Percentiles rank a stretch among this genome's conserved stretches.
Conservation (phyloP, 2,797 vertebrate genomes). For the Notolepis coatsorum region DNA sequence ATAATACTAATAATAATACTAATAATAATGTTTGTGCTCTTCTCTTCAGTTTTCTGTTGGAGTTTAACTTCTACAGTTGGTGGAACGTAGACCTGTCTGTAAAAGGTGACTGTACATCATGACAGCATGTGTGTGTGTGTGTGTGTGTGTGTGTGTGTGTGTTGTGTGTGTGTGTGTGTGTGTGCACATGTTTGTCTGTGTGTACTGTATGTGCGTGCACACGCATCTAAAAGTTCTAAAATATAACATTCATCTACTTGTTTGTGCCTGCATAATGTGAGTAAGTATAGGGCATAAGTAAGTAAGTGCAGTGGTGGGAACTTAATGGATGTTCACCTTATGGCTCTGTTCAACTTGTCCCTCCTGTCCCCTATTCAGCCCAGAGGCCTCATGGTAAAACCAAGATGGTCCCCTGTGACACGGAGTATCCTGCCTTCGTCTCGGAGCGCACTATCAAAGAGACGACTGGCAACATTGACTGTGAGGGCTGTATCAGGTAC, state of each 20-base stretch:
- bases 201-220: no score
- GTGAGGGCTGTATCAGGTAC: constrained; percentile 94
- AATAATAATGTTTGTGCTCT: constrained; percentile 27
- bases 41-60: constrained; percentile 90
- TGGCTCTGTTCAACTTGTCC: background rate
- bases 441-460: constrained; percentile 99
- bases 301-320: background rate
- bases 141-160: background rate
- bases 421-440: constrained; percentile 97
- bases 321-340: background rate
- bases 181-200: constrained; percentile 12
- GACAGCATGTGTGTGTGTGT: background rate
- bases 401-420: constrained; percentile 95
- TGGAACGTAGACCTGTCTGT: constrained; percentile 92
- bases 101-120: constrained; percentile 82
- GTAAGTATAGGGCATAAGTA: background rate
- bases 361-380: constrained; percentile 72
- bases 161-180: constrained; percentile 2
- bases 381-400: constrained; percentile 89
- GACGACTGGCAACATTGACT: constrained; percentile 94
- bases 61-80: constrained; percentile 98
- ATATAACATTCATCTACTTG: no score
- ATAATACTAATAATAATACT: background rate
- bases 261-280: no score
- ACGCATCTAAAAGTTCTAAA: no score